Percentiles rank a stretch among this genome's conserved stretches.
These are phyloP conservation scores for Cercopithecus hamlyni DNA, from an alignment of 2,797 vertebrate genomes.

Conservation along the genomic window DNA sequence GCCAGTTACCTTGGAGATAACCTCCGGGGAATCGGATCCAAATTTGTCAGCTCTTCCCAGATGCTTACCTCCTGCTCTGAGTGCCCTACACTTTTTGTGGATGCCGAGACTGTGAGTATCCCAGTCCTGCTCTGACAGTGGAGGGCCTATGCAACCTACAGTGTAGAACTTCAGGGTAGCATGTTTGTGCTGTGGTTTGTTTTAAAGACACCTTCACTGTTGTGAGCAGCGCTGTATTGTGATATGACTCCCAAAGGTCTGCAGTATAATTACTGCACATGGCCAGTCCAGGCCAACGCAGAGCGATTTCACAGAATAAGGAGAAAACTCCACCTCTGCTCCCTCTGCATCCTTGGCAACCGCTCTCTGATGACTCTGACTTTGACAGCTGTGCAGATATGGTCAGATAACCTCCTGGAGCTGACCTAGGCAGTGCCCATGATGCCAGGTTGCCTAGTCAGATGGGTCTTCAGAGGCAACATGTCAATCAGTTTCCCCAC, in stretches of 20 bases:
- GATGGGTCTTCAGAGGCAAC: neutral
- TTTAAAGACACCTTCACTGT: neutral
- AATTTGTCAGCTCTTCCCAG: slow-evolving; percentile 97
- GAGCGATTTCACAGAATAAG: neutral
- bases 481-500: neutral
- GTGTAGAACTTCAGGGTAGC: too few relatives aligned
- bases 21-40: slow-evolving; percentile 96
- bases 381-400: neutral
- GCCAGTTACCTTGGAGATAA: slow-evolving; percentile 96
- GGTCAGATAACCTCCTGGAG: neutral
- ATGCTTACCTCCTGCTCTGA: slow-evolving; percentile 97
- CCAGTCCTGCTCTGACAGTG: neutral
- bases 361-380: neutral
- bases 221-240: neutral
- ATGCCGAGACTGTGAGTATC: slow-evolving; percentile 96
- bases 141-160: neutral
- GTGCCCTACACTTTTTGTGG: slow-evolving; percentile 97
- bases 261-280: neutral
- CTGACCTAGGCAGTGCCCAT: neutral
- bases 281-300: too few relatives aligned
- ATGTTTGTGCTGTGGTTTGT: neutral
- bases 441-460: neutral
- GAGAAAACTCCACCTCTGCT: neutral
- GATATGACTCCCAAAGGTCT: neutral
- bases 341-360: neutral